These are phyloP conservation scores for Drosophila pectinifera DNA, from an alignment of 1,140 invertebrate species.

Conservation along the genomic window DNA sequence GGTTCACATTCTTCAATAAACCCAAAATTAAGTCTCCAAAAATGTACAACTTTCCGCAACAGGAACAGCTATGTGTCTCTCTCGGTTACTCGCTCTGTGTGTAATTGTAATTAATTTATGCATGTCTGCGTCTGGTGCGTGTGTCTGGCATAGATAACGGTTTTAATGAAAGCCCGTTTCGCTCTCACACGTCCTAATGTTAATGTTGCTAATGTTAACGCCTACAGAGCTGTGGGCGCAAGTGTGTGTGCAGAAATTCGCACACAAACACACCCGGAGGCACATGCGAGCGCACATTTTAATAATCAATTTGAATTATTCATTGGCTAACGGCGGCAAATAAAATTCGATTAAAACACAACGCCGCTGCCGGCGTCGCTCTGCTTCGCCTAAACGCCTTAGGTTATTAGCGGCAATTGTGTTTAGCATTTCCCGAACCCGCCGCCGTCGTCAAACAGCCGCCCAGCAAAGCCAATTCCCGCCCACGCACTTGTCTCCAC, in stretches of 20 bases:
- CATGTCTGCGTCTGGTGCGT: slow-evolving; percentile 63
- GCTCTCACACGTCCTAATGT: slow-evolving; percentile 47
- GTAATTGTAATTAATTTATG: slow-evolving; percentile 71
- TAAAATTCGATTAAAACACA: slow-evolving; percentile 83
- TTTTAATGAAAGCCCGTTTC: slow-evolving; percentile 70
- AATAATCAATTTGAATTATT: slow-evolving; percentile 84
- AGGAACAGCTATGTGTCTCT: slow-evolving; percentile 21
- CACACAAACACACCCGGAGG: slow-evolving; percentile 24
- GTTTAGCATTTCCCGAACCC: slow-evolving; percentile 50
- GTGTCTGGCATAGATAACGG: slow-evolving; percentile 77
- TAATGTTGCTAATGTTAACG: slow-evolving; percentile 42
- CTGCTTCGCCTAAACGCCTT: slow-evolving; percentile 55
- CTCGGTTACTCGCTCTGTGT: slow-evolving; percentile 2
- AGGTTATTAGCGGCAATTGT: slow-evolving; percentile 80
- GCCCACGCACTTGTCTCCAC: slow-evolving; percentile 52
- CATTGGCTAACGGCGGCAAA: slow-evolving; percentile 82
- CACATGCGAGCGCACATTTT: slow-evolving; percentile 61
- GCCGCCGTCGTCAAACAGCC: background rate
- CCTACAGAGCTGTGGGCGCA: slow-evolving; percentile 27
- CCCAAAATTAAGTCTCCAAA: background rate
- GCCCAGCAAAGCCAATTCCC: slow-evolving; percentile 52
- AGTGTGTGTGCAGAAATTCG: slow-evolving; percentile 33
- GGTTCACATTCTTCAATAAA: too few relatives aligned
- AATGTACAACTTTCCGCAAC: background rate
- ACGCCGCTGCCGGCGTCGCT: slow-evolving; percentile 32